These are phyloP conservation scores for Minunthozetes semirufus DNA, from an alignment of 2,888 invertebrate species.

Conservation along the genomic window DNA sequence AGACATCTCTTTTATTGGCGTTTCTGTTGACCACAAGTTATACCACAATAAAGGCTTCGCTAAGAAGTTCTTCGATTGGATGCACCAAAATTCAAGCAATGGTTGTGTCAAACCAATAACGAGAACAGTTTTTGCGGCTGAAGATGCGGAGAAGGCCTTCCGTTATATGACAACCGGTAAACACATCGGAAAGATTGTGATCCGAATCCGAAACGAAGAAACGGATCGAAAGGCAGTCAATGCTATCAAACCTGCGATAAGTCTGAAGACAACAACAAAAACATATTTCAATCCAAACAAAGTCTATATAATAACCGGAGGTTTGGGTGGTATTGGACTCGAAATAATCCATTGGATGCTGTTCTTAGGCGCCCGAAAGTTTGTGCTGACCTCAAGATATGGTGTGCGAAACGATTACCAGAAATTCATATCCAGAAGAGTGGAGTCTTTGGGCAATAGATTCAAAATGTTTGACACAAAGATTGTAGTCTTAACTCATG, in stretches of 20 bases:
- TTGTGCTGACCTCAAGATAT: constrained; percentile 80
- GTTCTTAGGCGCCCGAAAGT: constrained; percentile 70
- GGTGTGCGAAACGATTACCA: constrained; percentile 91
- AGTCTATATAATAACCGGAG: constrained; percentile 57
- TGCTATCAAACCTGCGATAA: neutral
- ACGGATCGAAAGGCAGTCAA: constrained; percentile 41
- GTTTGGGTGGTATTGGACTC: constrained; percentile 91
- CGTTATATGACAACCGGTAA: constrained; percentile 89
- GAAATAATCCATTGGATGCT: constrained; percentile 87
- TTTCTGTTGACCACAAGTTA: no score
- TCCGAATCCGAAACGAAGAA: constrained; percentile 73
- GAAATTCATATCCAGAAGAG: constrained; percentile 66
- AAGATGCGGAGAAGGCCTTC: constrained; percentile 87
- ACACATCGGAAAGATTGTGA: constrained; percentile 89
- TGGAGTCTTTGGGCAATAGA: constrained; percentile 56
- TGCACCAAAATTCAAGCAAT: constrained; percentile 80
- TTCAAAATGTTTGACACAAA: constrained; percentile 51
- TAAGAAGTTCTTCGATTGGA: constrained; percentile 73
- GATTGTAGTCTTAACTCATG: constrained; percentile 61
- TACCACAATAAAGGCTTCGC: constrained; percentile 41
- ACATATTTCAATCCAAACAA: constrained; percentile 60
- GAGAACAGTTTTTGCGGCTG: constrained; percentile 73
- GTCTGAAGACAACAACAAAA: constrained; percentile 62
- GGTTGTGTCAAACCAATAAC: constrained; percentile 86
- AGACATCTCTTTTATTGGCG: no score